Base-by-base conservation (phyloP, 2,888 invertebrate genomes). In the Hemaris fuciformis region DNA sequence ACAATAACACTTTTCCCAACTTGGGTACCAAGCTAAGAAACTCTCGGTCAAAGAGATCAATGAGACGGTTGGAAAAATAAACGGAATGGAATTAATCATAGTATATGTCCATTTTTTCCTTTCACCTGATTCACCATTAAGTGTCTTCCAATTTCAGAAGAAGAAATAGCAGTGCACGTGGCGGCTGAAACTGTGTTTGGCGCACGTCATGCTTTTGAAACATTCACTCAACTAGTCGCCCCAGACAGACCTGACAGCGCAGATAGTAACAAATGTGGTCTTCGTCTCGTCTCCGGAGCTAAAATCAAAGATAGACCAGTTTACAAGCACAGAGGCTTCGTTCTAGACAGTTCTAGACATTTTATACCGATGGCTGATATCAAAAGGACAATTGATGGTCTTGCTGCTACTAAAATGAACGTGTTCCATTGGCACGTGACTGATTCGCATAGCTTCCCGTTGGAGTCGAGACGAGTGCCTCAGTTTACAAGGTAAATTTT, bases 381-480 rank as follows among this genome's bases (percentile, higher is more conserved):
- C 20, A 93, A 94, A 72, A 94, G 93, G 68, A 96, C 96, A 56
- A 90, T 98, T 68, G 96, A 98, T 73, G 98, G 95, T 1, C 97
- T 99, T 96, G 96, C 96, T 1, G 94, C 96, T 18, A 96, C 96
- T 57, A 99, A 99, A 86, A 88, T 99, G 92, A 99, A 99, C 80
- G 96, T 98, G 0, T 94, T 99, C 48, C 99, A 99, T 80, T 99
- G 98, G 98, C 97, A 97, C 80, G 95, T 95, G 0, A 96, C 97
- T 0, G 99, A 99, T 85, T 95, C 97, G 0, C 98, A 98, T 71
- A 98, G 98, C 74, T 99, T 98, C 85, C 98, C 99, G 0, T 92
- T 98, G 76, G 95, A 96, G 76, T 95, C 96, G 0, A 92, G 93
- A n/a, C 92, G 95, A 43, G 94, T 96, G 20, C 97, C 97, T 0